These are phyloP conservation scores for Pasiphila rectangulata DNA, from an alignment of 2,888 invertebrate species.

Conservation along the genomic window DNA sequence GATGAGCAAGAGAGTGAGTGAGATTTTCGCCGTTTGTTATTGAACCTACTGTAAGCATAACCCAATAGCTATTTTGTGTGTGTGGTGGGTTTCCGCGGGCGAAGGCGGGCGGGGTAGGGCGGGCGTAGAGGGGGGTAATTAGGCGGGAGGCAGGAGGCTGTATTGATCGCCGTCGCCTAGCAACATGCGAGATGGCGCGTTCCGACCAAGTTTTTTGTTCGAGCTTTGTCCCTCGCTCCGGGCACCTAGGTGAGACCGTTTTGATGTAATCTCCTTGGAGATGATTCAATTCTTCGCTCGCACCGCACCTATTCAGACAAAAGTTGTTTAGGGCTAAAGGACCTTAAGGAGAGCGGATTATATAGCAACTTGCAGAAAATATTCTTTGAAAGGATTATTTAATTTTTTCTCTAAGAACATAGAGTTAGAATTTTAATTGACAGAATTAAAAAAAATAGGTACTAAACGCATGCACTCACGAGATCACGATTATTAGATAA, in stretches of 20 bases:
- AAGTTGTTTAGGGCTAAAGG: not conserved
- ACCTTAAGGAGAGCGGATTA: not conserved
- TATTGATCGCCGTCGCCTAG: conserved; percentile 79
- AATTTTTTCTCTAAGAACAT: too few species aligned
- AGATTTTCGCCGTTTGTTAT: not conserved
- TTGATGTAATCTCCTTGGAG: conserved; percentile 70
- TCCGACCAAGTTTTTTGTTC: conserved; percentile 70
- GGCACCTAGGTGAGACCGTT: conserved; percentile 69
- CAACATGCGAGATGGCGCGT: conserved; percentile 77
- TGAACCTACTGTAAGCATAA: not conserved
- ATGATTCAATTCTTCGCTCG: conserved; percentile 62
- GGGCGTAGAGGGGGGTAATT: conserved; percentile 62
- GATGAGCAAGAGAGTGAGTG: not conserved
- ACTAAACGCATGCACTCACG: too few species aligned
- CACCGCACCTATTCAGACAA: conserved; percentile 40
- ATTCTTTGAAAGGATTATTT: too few species aligned
- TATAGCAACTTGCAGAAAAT: not conserved
- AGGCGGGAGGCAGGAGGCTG: conserved; percentile 80
- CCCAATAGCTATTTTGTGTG: not conserved
- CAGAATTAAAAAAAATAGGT: too few species aligned
- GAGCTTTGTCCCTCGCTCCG: conserved; percentile 38
- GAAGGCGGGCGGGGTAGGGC: conserved; percentile 36
- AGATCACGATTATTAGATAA: too few species aligned
- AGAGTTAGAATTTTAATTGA: too few species aligned
- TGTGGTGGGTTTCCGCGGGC: conserved; percentile 45